Percentiles rank a stretch among this genome's conserved stretches.
Evolutionary conservation across 2,797 vertebrate genomes (phyloP).

Genomic region (Euphonia xanthogaster): DNA sequence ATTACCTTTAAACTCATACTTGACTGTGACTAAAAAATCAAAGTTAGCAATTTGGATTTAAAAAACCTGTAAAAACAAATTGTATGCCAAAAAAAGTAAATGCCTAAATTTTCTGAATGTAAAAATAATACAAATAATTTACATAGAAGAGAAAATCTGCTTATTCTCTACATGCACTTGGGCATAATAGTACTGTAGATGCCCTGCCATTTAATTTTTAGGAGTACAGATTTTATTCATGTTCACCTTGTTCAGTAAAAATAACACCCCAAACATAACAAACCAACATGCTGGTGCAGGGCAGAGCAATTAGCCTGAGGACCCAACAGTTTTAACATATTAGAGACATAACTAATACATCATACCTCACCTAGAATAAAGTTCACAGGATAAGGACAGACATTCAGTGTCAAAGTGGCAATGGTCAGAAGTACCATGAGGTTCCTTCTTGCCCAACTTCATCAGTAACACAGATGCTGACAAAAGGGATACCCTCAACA

Average conservation of each 20-base stretch:
- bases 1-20: background rate
- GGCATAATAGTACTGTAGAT: background rate
- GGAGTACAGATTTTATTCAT: background rate
- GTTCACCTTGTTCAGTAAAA: background rate
- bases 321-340: background rate
- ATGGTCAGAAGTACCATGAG: rapidly evolving
- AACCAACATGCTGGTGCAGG: background rate
- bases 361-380: background rate
- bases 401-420: background rate
- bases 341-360: background rate
- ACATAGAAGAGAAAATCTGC: background rate
- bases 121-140: background rate
- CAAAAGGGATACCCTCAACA: background rate
- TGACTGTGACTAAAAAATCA: background rate
- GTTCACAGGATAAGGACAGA: background rate
- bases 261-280: background rate
- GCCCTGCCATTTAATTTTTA: background rate
- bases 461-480: background rate
- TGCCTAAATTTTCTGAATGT: background rate
- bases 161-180: background rate
- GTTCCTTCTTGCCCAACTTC: background rate
- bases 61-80: background rate
- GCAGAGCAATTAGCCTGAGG: background rate
- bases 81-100: constrained; percentile 17
- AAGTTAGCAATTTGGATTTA: background rate